Percentiles rank a stretch among this genome's conserved stretches.
phyloP scores from a whole-genome alignment of 2,113 vertebrate species.

The Mellivora capensis region DNA sequence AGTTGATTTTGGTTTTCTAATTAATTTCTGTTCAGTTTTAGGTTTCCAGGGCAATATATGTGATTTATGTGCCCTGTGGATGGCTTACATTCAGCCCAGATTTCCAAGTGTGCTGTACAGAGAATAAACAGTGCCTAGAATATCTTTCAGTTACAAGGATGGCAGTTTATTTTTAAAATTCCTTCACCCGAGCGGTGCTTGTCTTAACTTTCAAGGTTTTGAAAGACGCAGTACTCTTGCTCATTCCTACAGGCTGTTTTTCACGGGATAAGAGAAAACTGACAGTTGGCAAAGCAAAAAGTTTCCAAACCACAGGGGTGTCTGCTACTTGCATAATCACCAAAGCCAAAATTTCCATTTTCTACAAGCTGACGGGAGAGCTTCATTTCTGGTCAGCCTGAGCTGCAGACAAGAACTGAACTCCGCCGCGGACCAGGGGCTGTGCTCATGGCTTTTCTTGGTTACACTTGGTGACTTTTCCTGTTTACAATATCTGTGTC shows the following conservation, averaged over 20 bases:
- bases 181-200: not conserved
- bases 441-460: conserved; percentile 11
- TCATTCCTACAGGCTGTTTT: conserved; percentile 49
- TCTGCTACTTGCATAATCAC: conserved; percentile 52
- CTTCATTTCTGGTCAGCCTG: not conserved
- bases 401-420: not conserved
- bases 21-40: not conserved
- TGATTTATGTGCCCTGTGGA: not conserved
- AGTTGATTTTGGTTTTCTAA: not conserved
- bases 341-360: conserved; percentile 30
- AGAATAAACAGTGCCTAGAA: not conserved
- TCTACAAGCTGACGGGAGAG: not conserved
- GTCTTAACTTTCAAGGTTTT: conserved; percentile 18
- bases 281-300: conserved; percentile 49
- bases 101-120: not conserved
- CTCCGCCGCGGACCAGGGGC: not conserved
- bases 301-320: conserved; percentile 64
- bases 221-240: conserved; percentile 13
- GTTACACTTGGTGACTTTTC: conserved; percentile 58
- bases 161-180: conserved; percentile 19
- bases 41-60: not conserved
- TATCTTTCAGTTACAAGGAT: not conserved
- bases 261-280: conserved; percentile 27
- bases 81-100: not conserved
- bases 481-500: conserved; percentile 72